phyloP scores from a whole-genome alignment of 1,140 invertebrate genomes.

The Triops longicaudatus region DNA sequence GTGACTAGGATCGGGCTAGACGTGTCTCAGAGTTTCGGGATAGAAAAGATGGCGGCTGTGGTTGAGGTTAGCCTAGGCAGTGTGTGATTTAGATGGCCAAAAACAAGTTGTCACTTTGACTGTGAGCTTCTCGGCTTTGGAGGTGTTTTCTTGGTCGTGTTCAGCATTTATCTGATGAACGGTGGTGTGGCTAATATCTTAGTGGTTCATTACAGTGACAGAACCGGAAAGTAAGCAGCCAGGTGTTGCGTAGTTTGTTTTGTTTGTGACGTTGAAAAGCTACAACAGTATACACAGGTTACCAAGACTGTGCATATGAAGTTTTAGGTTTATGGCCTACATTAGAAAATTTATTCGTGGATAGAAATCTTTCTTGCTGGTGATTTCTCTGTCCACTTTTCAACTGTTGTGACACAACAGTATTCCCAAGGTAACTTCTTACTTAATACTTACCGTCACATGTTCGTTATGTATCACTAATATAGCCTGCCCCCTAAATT shows the following conservation, averaged over 20 bases:
- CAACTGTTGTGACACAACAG: too few species aligned
- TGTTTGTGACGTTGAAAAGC: not conserved
- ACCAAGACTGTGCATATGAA: too few species aligned
- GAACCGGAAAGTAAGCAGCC: not conserved
- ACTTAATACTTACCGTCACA: too few species aligned
- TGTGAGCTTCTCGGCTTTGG: not conserved
- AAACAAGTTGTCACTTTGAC: not conserved
- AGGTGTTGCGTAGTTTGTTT: not conserved
- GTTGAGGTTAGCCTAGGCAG: not conserved
- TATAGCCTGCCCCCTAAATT: too few species aligned
- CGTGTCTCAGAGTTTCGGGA: not conserved
- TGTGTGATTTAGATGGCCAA: not conserved
- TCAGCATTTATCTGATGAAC: not conserved
- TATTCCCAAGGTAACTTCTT: too few species aligned
- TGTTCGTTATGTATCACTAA: too few species aligned
- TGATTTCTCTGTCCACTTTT: too few species aligned
- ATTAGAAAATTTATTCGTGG: too few species aligned
- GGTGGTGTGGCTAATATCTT: not conserved
- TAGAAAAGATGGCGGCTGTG: constrained; percentile 5
- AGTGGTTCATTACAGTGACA: not conserved
- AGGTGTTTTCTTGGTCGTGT: not conserved
- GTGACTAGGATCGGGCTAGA: not conserved
- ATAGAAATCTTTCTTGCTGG: too few species aligned
- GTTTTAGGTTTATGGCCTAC: too few species aligned
- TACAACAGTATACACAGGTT: too few species aligned